phyloP scores from a whole-genome alignment of 2,797 vertebrate genomes.

The Paedocypris micromegethes region DNA sequence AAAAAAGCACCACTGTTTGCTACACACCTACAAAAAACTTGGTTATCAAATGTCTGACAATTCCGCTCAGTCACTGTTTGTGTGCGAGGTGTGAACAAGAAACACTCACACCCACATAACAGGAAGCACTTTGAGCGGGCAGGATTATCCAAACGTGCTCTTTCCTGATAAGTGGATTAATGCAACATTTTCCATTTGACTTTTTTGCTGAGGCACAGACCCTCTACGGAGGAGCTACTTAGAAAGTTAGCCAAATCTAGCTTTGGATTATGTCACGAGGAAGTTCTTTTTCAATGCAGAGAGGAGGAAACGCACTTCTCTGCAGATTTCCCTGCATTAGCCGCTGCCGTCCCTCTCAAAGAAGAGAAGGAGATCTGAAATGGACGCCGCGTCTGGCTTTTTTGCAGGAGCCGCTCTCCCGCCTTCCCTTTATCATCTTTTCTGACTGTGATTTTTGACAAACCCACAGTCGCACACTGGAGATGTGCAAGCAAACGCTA shows the following conservation, averaged over 20 bases:
- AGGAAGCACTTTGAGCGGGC: conserved; percentile 68
- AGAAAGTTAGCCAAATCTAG: conserved; percentile 73
- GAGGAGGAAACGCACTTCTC: conserved; percentile 24
- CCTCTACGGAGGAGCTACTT: conserved; percentile 70
- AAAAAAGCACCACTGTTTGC: not conserved
- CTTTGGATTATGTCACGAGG: conserved; percentile 70
- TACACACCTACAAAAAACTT: conserved; percentile 20
- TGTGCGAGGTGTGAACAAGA: conserved; percentile 27
- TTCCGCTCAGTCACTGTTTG: conserved; percentile 14
- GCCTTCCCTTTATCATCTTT: not conserved
- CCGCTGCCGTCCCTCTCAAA: conserved; percentile 20
- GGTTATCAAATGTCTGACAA: conserved; percentile 28
- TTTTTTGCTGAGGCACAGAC: conserved; percentile 70
- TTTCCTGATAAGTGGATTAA: conserved; percentile 78
- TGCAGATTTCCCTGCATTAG: conserved; percentile 48
- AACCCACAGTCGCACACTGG: too few relatives aligned
- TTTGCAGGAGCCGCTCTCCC: not conserved
- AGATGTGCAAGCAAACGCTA: too few relatives aligned
- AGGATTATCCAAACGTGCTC: conserved; percentile 77
- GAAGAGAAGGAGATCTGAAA: conserved; percentile 15
- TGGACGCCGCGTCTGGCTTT: conserved; percentile 10
- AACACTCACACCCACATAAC: conserved; percentile 55
- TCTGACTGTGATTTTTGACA: not conserved
- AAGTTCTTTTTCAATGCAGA: conserved; percentile 58
- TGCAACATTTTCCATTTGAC: conserved; percentile 68